Percentiles rank a stretch among this genome's conserved stretches.
These are phyloP conservation scores for Albula goreensis DNA, from an alignment of 2,113 vertebrate genomes.

Conservation along the genomic window DNA sequence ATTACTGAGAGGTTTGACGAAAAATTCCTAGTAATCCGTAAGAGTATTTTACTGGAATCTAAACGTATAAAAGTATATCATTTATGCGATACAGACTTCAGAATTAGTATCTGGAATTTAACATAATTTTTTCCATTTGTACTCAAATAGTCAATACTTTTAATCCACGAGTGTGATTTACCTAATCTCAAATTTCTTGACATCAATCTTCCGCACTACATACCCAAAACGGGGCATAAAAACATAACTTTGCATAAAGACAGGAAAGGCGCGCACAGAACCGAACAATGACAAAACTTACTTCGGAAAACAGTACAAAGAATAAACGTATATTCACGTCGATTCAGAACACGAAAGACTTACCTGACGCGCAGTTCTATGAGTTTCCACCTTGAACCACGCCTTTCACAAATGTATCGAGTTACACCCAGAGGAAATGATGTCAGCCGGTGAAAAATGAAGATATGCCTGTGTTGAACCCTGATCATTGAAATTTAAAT, in stretches of 20 bases:
- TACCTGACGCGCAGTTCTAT: background rate
- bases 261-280: background rate
- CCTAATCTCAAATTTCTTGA: background rate
- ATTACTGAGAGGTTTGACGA: no score
- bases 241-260: background rate
- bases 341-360: background rate
- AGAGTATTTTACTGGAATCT: no score
- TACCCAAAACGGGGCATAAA: background rate
- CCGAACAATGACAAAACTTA: background rate
- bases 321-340: background rate
- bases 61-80: no score
- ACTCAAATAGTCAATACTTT: background rate
- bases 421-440: background rate
- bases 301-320: background rate
- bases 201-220: background rate
- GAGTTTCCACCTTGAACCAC: background rate
- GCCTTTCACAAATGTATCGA: background rate
- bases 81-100: background rate
- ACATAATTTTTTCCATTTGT: background rate
- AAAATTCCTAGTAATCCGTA: no score
- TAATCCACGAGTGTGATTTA: background rate
- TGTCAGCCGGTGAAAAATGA: background rate
- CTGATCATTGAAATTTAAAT: background rate
- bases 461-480: background rate
- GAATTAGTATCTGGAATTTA: background rate